phyloP scores from a whole-genome alignment of 2,888 invertebrate genomes.

The Sisyra nigra region DNA sequence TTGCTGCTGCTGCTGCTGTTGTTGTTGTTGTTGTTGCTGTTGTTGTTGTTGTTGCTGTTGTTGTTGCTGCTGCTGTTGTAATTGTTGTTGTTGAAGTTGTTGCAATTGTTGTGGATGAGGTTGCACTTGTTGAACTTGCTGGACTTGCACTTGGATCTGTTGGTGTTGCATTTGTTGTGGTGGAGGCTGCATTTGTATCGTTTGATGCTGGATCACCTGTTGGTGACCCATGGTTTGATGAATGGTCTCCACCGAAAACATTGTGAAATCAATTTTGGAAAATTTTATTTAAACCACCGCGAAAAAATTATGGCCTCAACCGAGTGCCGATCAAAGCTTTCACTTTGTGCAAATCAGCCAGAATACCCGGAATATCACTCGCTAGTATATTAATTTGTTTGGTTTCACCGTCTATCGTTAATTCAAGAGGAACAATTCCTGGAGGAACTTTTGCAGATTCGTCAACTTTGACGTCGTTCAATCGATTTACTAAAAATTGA shows the following conservation, averaged over 20 bases:
- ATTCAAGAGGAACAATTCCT: constrained; percentile 7
- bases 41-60: background rate
- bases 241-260: constrained; percentile 1
- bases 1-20: background rate
- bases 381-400: constrained; percentile 24
- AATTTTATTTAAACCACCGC: too few species aligned
- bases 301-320: background rate
- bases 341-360: constrained; percentile 22
- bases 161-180: constrained; percentile 1
- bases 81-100: background rate
- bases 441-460: constrained; percentile 15
- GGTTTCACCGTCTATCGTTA: constrained; percentile 10
- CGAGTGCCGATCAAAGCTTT: background rate
- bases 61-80: background rate
- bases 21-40: background rate
- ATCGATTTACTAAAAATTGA: constrained; percentile 22
- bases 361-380: constrained; percentile 20
- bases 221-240: background rate
- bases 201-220: constrained; percentile 1
- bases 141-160: background rate
- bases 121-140: background rate
- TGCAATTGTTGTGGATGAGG: background rate
- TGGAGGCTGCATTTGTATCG: background rate
- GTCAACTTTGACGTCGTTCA: constrained; percentile 19
- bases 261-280: constrained; percentile 3